Conservation (phyloP, 1,140 invertebrate species). For the Agraylea sexmaculata region DNA sequence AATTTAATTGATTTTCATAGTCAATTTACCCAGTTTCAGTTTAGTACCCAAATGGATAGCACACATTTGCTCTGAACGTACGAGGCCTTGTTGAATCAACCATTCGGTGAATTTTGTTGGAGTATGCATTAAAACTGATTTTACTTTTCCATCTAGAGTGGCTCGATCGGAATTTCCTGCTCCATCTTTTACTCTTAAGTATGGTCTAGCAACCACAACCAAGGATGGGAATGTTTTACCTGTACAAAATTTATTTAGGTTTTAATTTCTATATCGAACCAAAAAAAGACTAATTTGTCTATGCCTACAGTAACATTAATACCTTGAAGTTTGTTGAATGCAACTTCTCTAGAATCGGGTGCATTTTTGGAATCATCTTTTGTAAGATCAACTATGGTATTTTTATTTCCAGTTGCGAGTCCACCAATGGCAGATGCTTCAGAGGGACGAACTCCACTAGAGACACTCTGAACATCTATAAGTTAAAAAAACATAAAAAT, state of each 20-base stretch:
- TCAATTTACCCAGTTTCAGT: conserved; percentile 57
- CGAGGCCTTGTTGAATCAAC: conserved; percentile 72
- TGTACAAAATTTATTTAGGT: conserved; percentile 19
- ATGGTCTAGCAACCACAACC: conserved; percentile 66
- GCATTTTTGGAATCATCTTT: conserved; percentile 45
- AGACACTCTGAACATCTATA: conserved; percentile 36
- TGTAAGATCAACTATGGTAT: conserved; percentile 47
- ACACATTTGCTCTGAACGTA: conserved; percentile 67
- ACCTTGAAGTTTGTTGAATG: conserved; percentile 66
- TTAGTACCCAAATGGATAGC: conserved; percentile 49
- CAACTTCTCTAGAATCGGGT: conserved; percentile 56
- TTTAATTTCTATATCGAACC: neutral
- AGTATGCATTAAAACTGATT: conserved; percentile 62
- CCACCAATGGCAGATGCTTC: conserved; percentile 57
- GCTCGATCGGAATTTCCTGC: conserved; percentile 39
- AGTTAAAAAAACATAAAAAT: neutral
- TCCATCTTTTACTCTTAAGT: conserved; percentile 54
- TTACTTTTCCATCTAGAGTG: conserved; percentile 59
- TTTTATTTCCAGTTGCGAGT: conserved; percentile 44
- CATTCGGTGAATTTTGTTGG: conserved; percentile 77
- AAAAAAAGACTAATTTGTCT: neutral
- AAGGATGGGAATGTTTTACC: conserved; percentile 72
- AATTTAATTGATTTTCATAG: no score
- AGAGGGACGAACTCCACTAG: conserved; percentile 41
- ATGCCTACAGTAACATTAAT: conserved; percentile 5